Base-by-base conservation (phyloP, 2,797 vertebrate species). In the Tauraco hartlaubi region DNA sequence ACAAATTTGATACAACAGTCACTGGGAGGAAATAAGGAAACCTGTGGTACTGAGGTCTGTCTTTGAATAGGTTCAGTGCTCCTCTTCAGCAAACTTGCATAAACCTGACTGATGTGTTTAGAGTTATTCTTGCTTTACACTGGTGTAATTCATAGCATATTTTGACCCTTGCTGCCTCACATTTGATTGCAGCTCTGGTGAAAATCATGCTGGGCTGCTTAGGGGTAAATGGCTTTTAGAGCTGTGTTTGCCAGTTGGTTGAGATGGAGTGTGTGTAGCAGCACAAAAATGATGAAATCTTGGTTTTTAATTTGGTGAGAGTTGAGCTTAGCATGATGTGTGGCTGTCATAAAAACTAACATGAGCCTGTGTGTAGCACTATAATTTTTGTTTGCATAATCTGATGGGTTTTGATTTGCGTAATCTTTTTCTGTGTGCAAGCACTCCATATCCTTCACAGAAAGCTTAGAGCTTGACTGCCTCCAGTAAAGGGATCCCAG, bases 331-430 rank as follows among this genome's bases (percentile, higher is more conserved):
- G 52, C 4, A 1, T 88, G 59, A 39, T 93, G 9, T 67, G 29
- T 82, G 49, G 39, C 75, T 84, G 56, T 94, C 71, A 43, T 81
- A 66, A 84, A 90, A 69, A 76, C 80, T 61, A 80, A 73, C 21
- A 6, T 8, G 21, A 80, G 51, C 48, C 51, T 75, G 15, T 72
- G 52, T 61, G n/a, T 81, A 92, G 87, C 41, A 55, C 61, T 62
- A 41, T 77, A n/a, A 39, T 85, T 85, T 94, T 88, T 93, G 51
- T 94, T 97, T 94, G 91, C 63, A 39, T 95, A 89, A 95, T 83
- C 51, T 92, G 59, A 52, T 82, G n/a, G 3, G 0, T 77, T 88
- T 88, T 92, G 17, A 91, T 93, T 93, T 92, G 88, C 64, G 29
- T 94, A 85, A 85, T 92, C 69, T 88, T 93, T 48, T 71, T 84